These are phyloP conservation scores for Pachymerium ferrugineum DNA, from an alignment of 2,888 invertebrate genomes.

Conservation along the genomic window DNA sequence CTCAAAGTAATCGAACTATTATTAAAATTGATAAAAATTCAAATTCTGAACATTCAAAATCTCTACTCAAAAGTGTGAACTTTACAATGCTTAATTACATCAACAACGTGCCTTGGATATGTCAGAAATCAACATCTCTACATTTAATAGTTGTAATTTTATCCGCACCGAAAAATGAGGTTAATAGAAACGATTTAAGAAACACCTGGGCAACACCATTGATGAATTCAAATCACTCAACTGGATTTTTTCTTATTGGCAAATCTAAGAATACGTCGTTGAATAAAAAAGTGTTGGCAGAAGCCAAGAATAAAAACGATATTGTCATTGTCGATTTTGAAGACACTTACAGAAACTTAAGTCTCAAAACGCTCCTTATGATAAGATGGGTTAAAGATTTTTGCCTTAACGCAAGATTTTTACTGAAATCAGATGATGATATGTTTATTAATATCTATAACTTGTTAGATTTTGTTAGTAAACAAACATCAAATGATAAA, in stretches of 20 bases:
- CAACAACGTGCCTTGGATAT: background rate
- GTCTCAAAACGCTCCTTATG: background rate
- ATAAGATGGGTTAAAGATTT: background rate
- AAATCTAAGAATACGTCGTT: background rate
- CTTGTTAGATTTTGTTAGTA: constrained; percentile 51
- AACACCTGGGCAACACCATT: background rate
- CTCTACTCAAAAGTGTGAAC: too few species aligned
- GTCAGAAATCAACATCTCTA: background rate
- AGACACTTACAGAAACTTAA: background rate
- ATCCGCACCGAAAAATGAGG: constrained; percentile 55
- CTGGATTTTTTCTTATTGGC: background rate
- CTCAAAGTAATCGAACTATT: too few species aligned
- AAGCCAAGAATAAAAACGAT: background rate
- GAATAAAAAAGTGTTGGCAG: background rate
- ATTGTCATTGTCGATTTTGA: background rate
- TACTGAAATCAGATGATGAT: constrained; percentile 81
- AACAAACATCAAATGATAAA: background rate
- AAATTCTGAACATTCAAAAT: too few species aligned
- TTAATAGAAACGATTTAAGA: constrained; percentile 59
- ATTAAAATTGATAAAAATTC: too few species aligned
- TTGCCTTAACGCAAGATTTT: constrained; percentile 66
- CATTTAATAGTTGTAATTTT: background rate
- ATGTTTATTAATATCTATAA: constrained; percentile 80
- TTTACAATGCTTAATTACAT: too few species aligned
- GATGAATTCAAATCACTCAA: background rate